Conservation (phyloP, 2,888 invertebrate species). For the Cephus pygmeus region DNA sequence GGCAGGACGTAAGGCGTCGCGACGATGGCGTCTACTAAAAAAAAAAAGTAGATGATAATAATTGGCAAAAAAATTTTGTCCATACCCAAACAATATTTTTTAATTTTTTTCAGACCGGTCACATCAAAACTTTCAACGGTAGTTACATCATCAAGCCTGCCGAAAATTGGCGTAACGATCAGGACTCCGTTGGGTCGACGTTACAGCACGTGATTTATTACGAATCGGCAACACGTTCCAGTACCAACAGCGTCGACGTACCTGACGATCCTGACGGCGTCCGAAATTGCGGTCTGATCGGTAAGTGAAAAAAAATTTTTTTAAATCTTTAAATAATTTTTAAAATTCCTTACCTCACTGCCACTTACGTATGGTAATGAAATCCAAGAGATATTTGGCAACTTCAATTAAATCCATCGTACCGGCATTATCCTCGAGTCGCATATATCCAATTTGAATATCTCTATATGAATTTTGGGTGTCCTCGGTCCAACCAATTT, state of each 20-base stretch:
- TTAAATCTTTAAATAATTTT: constrained; percentile 1
- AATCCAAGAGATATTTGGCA: not conserved
- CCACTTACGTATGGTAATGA: not conserved
- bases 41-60: not conserved
- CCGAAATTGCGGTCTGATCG: constrained; percentile 54
- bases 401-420: not conserved
- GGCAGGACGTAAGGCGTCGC: not conserved
- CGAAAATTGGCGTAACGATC: constrained; percentile 63
- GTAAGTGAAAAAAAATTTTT: constrained; percentile 34
- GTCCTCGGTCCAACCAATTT: not conserved
- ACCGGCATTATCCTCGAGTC: not conserved
- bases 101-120: constrained; percentile 72
- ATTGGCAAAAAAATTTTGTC: constrained; percentile 1
- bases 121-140: constrained; percentile 75
- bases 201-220: constrained; percentile 58
- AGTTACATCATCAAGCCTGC: constrained; percentile 77
- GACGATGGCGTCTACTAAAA: not conserved
- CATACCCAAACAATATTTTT: not conserved
- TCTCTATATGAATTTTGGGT: not conserved
- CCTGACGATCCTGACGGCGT: constrained; percentile 27
- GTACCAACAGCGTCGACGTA: constrained; percentile 28
- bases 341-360: not conserved
- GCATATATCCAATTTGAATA: not conserved
- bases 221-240: constrained; percentile 31
- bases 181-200: constrained; percentile 53